Evolutionary conservation across 2,888 invertebrate genomes (phyloP).

Genomic region (Falcaria lacertinaria): DNA sequence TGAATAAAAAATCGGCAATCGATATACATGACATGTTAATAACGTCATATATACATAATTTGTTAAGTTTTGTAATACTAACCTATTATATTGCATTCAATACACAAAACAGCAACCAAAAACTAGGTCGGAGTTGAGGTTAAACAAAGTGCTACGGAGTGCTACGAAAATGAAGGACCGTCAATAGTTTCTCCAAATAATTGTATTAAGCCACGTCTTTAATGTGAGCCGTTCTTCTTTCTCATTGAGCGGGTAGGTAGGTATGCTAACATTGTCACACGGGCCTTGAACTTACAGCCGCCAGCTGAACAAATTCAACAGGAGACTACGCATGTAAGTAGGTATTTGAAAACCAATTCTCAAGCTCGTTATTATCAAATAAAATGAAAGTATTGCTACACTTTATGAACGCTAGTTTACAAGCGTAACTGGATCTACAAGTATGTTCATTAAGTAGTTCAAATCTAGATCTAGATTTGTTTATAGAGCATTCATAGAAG

Average conservation of each 20-base stretch:
- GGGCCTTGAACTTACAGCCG: constrained; percentile 65
- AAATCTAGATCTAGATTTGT: too few species aligned
- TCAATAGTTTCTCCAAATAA: background rate
- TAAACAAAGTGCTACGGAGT: background rate
- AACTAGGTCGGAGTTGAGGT: background rate
- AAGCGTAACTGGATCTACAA: too few species aligned
- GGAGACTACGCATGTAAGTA: constrained; percentile 17
- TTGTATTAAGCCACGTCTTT: constrained; percentile 13
- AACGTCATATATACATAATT: too few species aligned
- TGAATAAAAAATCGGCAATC: too few species aligned
- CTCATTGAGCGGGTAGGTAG: constrained; percentile 29
- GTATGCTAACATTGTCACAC: constrained; percentile 38
- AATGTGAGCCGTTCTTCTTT: constrained; percentile 31
- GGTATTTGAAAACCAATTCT: constrained; percentile 29
- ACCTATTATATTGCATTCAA: too few species aligned
- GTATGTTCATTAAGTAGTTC: too few species aligned
- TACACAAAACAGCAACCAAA: too few species aligned
- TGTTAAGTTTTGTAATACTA: too few species aligned
- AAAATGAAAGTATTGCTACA: constrained; percentile 8
- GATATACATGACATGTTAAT: too few species aligned
- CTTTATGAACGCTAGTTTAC: too few species aligned
- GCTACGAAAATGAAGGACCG: background rate
- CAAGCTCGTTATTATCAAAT: constrained; percentile 10
- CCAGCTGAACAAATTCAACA: constrained; percentile 55
- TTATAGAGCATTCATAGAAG: too few species aligned